A percentile compares a stretch with the other conserved stretches of the same genome.
Conservation (phyloP, 2,888 invertebrate genomes). For the Phortica magna region DNA sequence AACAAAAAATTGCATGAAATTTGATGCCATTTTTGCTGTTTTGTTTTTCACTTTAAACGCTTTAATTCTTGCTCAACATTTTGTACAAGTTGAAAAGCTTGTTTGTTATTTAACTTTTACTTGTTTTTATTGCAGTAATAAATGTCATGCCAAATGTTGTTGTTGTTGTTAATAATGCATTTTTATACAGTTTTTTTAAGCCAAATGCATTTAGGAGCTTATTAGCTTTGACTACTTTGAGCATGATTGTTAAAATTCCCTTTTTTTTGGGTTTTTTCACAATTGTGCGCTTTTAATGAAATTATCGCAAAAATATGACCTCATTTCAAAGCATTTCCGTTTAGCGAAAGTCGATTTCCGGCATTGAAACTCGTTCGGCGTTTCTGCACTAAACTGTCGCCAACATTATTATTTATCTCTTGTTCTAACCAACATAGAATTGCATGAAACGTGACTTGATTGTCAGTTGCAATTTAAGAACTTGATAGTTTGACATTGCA, state of each 20-base stretch:
- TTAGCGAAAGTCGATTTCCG: not conserved
- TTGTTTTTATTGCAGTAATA: too few species aligned
- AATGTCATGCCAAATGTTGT: not conserved
- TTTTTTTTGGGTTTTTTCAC: not conserved
- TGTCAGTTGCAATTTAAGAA: constrained; percentile 72
- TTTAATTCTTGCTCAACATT: not conserved
- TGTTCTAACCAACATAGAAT: not conserved
- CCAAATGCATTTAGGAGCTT: too few species aligned
- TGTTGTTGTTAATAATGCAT: not conserved
- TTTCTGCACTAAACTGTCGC: not conserved
- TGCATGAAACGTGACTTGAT: constrained; percentile 63
- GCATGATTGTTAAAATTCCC: not conserved
- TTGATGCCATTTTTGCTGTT: not conserved
- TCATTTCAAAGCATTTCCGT: not conserved
- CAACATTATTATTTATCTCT: not conserved
- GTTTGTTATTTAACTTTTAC: not conserved
- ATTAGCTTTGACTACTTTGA: too few species aligned
- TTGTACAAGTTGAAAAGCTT: not conserved
- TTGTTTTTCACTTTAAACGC: too few species aligned
- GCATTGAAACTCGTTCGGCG: not conserved
- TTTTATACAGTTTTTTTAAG: not conserved
- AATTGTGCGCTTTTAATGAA: not conserved
- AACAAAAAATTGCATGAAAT: constrained; percentile 23
- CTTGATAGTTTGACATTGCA: constrained; percentile 73
- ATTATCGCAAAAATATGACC: constrained; percentile 8